phyloP scores from a whole-genome alignment of 2,797 vertebrate species.

The Lithobates pipiens region DNA sequence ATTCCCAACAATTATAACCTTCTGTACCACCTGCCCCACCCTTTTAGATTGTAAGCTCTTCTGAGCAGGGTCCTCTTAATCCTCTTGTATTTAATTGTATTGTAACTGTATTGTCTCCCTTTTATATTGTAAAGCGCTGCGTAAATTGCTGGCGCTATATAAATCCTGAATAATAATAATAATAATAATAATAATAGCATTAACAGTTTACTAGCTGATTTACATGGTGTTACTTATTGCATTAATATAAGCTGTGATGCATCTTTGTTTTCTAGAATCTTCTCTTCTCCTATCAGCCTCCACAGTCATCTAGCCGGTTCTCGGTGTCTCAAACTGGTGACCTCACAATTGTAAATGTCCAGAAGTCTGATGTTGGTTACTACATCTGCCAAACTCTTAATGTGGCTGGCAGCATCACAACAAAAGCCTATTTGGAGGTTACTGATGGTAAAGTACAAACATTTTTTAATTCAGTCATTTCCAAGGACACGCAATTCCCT shows the following conservation, averaged over 20 bases:
- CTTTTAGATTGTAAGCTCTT: no score
- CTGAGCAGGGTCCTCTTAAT: no score
- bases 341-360: constrained; percentile 92
- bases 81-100: no score
- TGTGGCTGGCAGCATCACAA: constrained; percentile 97
- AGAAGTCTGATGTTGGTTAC: constrained; percentile 91
- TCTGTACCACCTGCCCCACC: no score
- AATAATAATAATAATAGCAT: no score
- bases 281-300: constrained; percentile 95
- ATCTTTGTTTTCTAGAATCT: constrained; percentile 82
- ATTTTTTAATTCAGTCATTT: constrained; percentile 59
- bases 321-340: constrained; percentile 96
- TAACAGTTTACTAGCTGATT: not conserved
- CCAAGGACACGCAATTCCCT: constrained; percentile 46
- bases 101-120: no score
- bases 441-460: constrained; percentile 88
- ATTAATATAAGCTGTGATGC: not conserved
- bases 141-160: no score
- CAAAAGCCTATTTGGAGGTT: constrained; percentile 96
- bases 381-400: constrained; percentile 99
- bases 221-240: not conserved
- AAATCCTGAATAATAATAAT: no score
- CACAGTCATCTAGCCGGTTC: constrained; percentile 92
- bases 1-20: no score
- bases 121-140: no score